A percentile compares a stretch with the other conserved stretches of the same genome.
Conservation (phyloP, 2,113 vertebrate species). For the rabbit (Oryctolagus cuniculus) region mOryCun1.1 NC_091435.1:174552001-174552500, state of each 20-base stretch:
- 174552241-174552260: neutral
- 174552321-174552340: conserved; percentile 89
- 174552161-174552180: too few species aligned
- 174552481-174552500: neutral
- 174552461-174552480: neutral
- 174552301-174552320: conserved; percentile 95
- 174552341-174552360: conserved; percentile 92
- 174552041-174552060: too few species aligned
- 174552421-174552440: neutral
- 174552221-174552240: too few species aligned
- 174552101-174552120: neutral
- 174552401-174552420: neutral
- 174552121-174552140: neutral
- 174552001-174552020: neutral
- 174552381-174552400: conserved; percentile 61
- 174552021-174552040: neutral
- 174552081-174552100: neutral
- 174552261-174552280: conserved; percentile 84
- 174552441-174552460: too few species aligned
- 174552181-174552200: too few species aligned
- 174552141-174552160: too few species aligned
- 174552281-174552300: conserved; percentile 97
- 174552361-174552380: neutral
- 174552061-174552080: neutral
- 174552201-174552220: too few species aligned